Conservation (phyloP, 1,140 invertebrate species). For the Eriocheir sinensis region DNA sequence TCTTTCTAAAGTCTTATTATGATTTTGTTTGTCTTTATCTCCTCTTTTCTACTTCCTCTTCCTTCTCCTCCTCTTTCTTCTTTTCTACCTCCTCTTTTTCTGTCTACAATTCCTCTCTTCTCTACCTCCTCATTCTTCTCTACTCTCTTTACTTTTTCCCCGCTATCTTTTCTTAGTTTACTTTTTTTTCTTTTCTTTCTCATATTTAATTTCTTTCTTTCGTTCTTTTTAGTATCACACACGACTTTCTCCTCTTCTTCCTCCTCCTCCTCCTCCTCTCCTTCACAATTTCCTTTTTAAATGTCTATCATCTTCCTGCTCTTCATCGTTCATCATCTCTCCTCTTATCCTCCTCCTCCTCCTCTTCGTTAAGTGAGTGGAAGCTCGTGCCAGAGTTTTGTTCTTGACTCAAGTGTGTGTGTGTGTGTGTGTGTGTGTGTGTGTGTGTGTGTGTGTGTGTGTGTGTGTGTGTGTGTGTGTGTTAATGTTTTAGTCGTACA, state of each 20-base stretch:
- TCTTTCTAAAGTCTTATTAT: not conserved
- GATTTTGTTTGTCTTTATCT: too few species aligned
- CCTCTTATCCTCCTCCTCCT: not conserved
- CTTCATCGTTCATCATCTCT: too few species aligned
- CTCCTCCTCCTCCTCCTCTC: not conserved
- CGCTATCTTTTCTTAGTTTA: not conserved
- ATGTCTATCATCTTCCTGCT: not conserved
- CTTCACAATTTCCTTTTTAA: too few species aligned
- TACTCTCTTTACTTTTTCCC: not conserved
- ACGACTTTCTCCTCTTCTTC: not conserved
- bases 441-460: conserved; percentile 46
- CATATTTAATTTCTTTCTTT: not conserved
- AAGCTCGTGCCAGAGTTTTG: conserved; percentile 61
- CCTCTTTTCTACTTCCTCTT: too few species aligned
- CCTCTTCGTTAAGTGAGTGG: not conserved
- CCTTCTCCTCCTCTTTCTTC: not conserved
- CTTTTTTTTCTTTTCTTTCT: too few species aligned
- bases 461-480: conserved; percentile 50
- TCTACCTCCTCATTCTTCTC: not conserved
- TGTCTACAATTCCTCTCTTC: too few species aligned
- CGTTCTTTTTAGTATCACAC: too few species aligned
- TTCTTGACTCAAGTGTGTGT: conserved; percentile 41
- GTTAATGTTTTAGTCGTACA: too few species aligned
- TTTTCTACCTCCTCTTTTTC: not conserved
- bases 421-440: not conserved